Conservation (phyloP, 35 echinoderm and acorn worm genomes). For the Anneissia japonica region DNA sequence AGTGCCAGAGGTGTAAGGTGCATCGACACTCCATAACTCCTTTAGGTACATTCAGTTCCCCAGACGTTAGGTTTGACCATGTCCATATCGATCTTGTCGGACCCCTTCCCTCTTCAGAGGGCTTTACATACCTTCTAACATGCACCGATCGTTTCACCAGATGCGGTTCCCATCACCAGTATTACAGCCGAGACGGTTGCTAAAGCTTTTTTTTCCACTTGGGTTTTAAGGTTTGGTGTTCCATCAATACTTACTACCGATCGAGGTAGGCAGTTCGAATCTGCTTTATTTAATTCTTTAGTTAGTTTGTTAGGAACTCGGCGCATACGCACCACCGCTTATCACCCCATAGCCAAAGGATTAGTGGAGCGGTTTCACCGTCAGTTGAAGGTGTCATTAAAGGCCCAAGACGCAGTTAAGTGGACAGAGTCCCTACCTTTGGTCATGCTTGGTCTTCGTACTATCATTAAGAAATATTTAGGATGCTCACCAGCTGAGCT, state of each 20-base stretch:
- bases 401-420: background rate
- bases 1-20: conserved; percentile 37
- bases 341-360: conserved; percentile 26
- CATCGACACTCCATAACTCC: conserved; percentile 27
- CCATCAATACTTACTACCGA: conserved; percentile 2
- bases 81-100: conserved; percentile 49
- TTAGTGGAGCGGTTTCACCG: conserved; percentile 18
- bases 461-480: background rate
- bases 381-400: conserved; percentile 13
- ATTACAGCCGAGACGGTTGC: conserved; percentile 15
- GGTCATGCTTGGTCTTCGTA: background rate
- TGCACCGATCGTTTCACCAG: conserved; percentile 16
- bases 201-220: background rate
- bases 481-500: background rate
- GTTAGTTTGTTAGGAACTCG: background rate
- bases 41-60: conserved; percentile 26
- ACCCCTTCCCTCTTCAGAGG: conserved; percentile 29
- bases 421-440: conserved; percentile 9
- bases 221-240: no score
- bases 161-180: background rate
- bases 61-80: conserved; percentile 41
- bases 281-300: background rate
- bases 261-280: conserved; percentile 16
- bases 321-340: conserved; percentile 3
- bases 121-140: conserved; percentile 26